Evolutionary conservation across 2,113 vertebrate species (phyloP).

Genomic region (Ranitomeya variabilis): DNA sequence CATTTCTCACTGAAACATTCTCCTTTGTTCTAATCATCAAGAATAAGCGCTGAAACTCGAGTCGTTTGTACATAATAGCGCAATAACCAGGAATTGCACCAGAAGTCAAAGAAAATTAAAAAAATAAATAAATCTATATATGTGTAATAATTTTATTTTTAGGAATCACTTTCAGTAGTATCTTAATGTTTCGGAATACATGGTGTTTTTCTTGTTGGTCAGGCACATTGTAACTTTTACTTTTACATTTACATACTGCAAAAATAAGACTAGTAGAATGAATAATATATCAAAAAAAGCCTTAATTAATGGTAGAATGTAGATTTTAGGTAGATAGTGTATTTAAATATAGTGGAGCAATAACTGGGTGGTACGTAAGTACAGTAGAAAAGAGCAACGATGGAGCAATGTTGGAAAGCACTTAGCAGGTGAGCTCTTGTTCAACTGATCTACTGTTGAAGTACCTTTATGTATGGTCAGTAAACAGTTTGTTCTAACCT

Average conservation of each 20-base stretch:
- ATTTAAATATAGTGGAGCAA: conserved; percentile 61
- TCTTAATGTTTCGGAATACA: conserved; percentile 64
- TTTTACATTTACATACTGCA: conserved; percentile 55
- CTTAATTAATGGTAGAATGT: conserved; percentile 63
- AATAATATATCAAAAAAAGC: conserved; percentile 60
- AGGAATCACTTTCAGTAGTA: conserved; percentile 61
- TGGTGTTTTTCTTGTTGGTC: conserved; percentile 60
- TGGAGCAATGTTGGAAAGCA: conserved; percentile 62
- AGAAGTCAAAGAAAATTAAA: conserved; percentile 62
- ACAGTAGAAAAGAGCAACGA: conserved; percentile 56
- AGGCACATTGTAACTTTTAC: conserved; percentile 54
- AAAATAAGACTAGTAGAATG: conserved; percentile 62
- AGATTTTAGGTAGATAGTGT: conserved; percentile 60
- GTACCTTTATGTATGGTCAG: conserved; percentile 62
- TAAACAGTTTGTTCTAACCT: conserved; percentile 71
- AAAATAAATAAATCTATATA: conserved; percentile 56
- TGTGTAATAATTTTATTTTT: conserved; percentile 70
- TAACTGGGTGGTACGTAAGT: conserved; percentile 65
- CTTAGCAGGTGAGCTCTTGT: conserved; percentile 65
- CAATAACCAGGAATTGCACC: conserved; percentile 66
- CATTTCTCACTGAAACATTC: conserved; percentile 62
- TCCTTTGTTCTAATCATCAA: conserved; percentile 59
- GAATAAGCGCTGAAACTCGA: conserved; percentile 65
- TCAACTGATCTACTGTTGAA: conserved; percentile 65
- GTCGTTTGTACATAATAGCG: conserved; percentile 70